phyloP scores from a whole-genome alignment of 2,888 invertebrate genomes.

The Ptilodon capucinus region DNA sequence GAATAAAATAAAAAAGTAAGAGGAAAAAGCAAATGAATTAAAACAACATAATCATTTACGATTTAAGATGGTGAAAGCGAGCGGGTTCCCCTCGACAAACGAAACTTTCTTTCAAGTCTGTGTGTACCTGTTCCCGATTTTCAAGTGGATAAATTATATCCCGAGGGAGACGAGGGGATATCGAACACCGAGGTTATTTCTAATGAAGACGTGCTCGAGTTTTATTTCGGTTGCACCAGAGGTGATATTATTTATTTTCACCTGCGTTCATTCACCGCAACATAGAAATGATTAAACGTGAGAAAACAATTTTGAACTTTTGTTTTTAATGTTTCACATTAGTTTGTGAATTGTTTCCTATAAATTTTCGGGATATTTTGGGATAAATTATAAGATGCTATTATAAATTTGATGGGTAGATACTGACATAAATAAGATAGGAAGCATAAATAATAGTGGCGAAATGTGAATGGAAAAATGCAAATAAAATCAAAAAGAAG shows the following conservation, averaged over 20 bases:
- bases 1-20: slow-evolving; percentile 68
- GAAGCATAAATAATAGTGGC: slow-evolving; percentile 28
- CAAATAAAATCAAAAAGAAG: slow-evolving; percentile 77
- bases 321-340: slow-evolving; percentile 24
- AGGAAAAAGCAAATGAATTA: slow-evolving; percentile 79
- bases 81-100: slow-evolving; percentile 73
- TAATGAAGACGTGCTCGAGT: slow-evolving; percentile 73
- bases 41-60: slow-evolving; percentile 81
- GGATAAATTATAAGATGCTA: not conserved
- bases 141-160: slow-evolving; percentile 81
- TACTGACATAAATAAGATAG: slow-evolving; percentile 26
- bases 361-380: slow-evolving; percentile 7
- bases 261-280: slow-evolving; percentile 44
- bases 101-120: slow-evolving; percentile 79
- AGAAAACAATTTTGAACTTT: slow-evolving; percentile 3
- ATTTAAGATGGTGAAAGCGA: slow-evolving; percentile 71
- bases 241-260: slow-evolving; percentile 66
- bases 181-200: slow-evolving; percentile 63
- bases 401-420: not conserved
- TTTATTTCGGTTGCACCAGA: slow-evolving; percentile 67
- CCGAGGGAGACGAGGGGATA: slow-evolving; percentile 71
- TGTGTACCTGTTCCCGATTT: slow-evolving; percentile 77
- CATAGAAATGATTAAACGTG: slow-evolving; percentile 11
- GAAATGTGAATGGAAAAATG: slow-evolving; percentile 46
- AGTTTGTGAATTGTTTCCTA: slow-evolving; percentile 14